A percentile compares a stretch with the other conserved stretches of the same genome.
Conservation (phyloP, 2,888 invertebrate genomes). For the Linnaemya vulpina region DNA sequence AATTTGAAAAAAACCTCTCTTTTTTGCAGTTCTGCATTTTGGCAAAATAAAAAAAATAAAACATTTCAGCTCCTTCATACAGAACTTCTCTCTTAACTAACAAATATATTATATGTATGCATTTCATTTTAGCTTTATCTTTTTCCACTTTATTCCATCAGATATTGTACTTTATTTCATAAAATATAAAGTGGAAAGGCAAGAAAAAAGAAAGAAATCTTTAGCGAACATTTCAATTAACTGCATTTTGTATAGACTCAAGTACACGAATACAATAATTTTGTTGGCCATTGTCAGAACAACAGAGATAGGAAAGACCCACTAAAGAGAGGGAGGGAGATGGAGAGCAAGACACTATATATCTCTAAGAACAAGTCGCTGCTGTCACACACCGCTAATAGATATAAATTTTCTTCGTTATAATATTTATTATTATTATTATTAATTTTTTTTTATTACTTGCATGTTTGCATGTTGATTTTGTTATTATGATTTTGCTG, state of each 20-base stretch:
- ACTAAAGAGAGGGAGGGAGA: not conserved
- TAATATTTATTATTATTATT: conserved; percentile 40
- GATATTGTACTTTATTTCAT: conserved; percentile 48
- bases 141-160: conserved; percentile 48
- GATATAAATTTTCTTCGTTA: conserved; percentile 48
- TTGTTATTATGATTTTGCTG: conserved; percentile 36
- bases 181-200: conserved; percentile 13
- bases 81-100: conserved; percentile 25
- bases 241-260: conserved; percentile 77
- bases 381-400: conserved; percentile 50
- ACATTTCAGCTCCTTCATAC: conserved; percentile 13
- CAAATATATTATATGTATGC: not conserved
- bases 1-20: not conserved
- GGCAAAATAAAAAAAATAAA: not conserved
- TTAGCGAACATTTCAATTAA: conserved; percentile 81
- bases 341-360: conserved; percentile 48
- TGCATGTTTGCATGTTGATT: conserved; percentile 12
- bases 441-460: conserved; percentile 3
- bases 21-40: conserved; percentile 51
- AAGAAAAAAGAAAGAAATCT: conserved; percentile 20
- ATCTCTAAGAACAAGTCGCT: conserved; percentile 66
- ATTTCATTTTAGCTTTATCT: conserved; percentile 40
- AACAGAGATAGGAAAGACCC: conserved; percentile 61
- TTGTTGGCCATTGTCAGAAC: conserved; percentile 33
- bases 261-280: conserved; percentile 41